Evolutionary conservation across 2,797 vertebrate genomes (phyloP), one percentile per base, ranked within the genome.

Genomic region (Enteromius fasciolatus): DNA sequence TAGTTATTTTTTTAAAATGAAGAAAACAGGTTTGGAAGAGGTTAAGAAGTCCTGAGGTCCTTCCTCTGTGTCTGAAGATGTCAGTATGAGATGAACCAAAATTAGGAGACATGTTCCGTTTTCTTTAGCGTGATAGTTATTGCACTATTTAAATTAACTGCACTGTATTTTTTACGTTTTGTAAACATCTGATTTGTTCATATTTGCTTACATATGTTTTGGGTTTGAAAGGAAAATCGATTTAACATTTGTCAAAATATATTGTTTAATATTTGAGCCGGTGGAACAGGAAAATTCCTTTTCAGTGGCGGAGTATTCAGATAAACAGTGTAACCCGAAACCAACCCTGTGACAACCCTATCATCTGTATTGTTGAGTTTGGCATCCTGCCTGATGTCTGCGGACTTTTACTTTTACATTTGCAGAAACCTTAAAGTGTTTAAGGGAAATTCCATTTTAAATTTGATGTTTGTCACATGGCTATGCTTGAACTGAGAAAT

Each of bases 1-100:
- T 20, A 54, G 2, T 52, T 18, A 39, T 39, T 18, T 20, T 36
- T 36, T 36, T 17, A 52, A 46, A 46, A 50, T 18, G 2, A 1
- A 48, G 17, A 8, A 50, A 50, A 50, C 6, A 7, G 6, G 6
- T 20, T 52, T 52, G 8, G 50, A 52, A 52, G 50, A 77, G 28
- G n/a, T 61, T 4, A 90, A 90, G 52, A 84, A 44, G 23, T 20
- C 61, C 10, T 85, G 77, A 4, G 50, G 66, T 17, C 46, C 68
- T 36, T 70, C 73, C 2, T 68, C 74, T 3, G 14, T 44, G 17
- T 28, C 25, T 59, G 7, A 68, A 5, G 80, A 86, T 17, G 86
- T 89, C 23, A 76, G n/a, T 69, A 3, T 46, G 39, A 68, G 2
- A 68, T 41, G n/a, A 46, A 69, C 41, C 5, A 17, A 44, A 44